Conservation (phyloP, 2,888 invertebrate genomes). For the Exephanes ischioxanthus region DNA sequence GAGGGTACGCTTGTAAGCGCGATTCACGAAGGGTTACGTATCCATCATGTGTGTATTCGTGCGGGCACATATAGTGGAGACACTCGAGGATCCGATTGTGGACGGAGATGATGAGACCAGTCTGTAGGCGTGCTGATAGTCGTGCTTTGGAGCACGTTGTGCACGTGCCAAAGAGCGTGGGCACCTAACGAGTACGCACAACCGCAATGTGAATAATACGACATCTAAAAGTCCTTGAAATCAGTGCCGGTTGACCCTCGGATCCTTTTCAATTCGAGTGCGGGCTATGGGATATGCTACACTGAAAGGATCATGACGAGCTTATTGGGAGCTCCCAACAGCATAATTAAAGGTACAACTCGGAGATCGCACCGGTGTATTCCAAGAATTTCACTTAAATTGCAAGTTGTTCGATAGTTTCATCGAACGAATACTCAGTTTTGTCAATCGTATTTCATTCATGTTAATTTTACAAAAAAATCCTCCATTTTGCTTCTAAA, state of each 20-base stretch:
- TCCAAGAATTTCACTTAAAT: neutral
- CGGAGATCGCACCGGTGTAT: neutral
- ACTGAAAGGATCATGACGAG: slow-evolving; percentile 15
- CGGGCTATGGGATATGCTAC: neutral
- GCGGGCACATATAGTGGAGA: slow-evolving; percentile 3
- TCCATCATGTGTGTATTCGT: slow-evolving; percentile 11
- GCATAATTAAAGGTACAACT: neutral
- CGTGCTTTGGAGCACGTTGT: neutral
- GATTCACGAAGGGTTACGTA: slow-evolving; percentile 3
- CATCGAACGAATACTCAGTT: neutral
- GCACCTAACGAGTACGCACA: neutral
- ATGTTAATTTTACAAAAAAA: too few relatives aligned
- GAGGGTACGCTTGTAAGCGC: neutral
- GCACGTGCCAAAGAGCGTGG: slow-evolving; percentile 26
- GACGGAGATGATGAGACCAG: slow-evolving; percentile 35
- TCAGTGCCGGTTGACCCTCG: neutral
- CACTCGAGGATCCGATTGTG: slow-evolving; percentile 53
- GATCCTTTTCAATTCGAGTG: slow-evolving; percentile 11
- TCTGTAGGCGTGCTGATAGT: neutral
- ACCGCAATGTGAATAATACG: slow-evolving; percentile 20
- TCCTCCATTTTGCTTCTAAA: too few relatives aligned
- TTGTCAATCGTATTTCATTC: neutral
- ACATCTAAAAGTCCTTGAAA: slow-evolving; percentile 19
- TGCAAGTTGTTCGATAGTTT: neutral
- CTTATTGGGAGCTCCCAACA: neutral